Percentiles rank a stretch among this genome's conserved stretches.
Evolutionary conservation across 2,797 vertebrate genomes (phyloP).

Genomic region (Rhinella marina): DNA sequence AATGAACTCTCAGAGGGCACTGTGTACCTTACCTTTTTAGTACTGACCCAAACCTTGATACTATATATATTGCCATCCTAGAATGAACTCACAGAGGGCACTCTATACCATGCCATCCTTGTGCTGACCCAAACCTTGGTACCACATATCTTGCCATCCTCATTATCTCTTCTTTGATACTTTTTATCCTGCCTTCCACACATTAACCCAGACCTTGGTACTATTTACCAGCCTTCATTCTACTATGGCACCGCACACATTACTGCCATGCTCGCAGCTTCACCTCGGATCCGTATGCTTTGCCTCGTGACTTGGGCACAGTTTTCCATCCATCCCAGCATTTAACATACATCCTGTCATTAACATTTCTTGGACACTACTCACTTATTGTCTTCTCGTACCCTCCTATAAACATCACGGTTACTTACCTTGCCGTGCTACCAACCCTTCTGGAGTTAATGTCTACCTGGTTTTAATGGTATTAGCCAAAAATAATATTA

Average conservation of each 20-base stretch:
- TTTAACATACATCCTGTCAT: background rate
- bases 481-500: background rate
- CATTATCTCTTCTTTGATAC: background rate
- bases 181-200: background rate
- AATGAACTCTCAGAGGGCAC: too few relatives aligned
- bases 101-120: background rate
- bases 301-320: background rate
- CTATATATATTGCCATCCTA: background rate
- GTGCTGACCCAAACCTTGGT: background rate
- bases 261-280: background rate
- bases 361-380: background rate
- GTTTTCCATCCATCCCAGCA: background rate
- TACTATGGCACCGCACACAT: background rate
- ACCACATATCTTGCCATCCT: background rate
- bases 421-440: background rate
- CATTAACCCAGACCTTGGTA: too few relatives aligned
- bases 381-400: too few relatives aligned
- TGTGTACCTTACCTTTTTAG: background rate
- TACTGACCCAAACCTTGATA: background rate
- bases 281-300: background rate
- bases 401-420: background rate
- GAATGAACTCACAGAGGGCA: background rate
- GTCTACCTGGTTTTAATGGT: background rate
- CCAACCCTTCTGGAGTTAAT: background rate
- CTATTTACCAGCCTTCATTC: too few relatives aligned